These are phyloP conservation scores for Aradus depressus DNA, from an alignment of 2,888 invertebrate genomes.

Conservation along the genomic window DNA sequence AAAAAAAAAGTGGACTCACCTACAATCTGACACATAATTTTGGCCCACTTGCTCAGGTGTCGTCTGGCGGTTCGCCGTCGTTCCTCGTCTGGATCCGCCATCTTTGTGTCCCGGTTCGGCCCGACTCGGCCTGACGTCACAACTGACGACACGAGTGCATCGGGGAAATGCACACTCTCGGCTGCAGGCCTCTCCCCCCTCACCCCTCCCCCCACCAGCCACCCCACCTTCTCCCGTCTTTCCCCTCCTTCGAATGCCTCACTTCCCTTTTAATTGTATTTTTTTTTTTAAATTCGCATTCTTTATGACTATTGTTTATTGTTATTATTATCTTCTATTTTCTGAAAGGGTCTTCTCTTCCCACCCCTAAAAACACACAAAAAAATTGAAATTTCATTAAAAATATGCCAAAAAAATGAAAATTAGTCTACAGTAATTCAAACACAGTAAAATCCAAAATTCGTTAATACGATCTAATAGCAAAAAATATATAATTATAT, in stretches of 20 bases:
- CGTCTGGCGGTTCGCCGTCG: slow-evolving; percentile 18
- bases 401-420: too few species aligned
- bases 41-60: slow-evolving; percentile 25
- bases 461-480: too few species aligned
- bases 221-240: slow-evolving; percentile 5
- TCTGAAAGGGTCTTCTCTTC: too few species aligned
- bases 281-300: too few species aligned
- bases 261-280: too few species aligned
- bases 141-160: slow-evolving; percentile 22
- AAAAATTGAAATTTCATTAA: too few species aligned
- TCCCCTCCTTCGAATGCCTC: slow-evolving; percentile 4
- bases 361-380: too few species aligned
- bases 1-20: slow-evolving; percentile 20
- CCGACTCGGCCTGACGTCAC: slow-evolving; percentile 21
- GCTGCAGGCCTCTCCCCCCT: slow-evolving; percentile 18
- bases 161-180: slow-evolving; percentile 26
- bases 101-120: slow-evolving; percentile 2
- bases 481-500: too few species aligned
- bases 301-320: too few species aligned
- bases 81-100: slow-evolving; percentile 18
- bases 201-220: slow-evolving; percentile 8
- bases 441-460: too few species aligned
- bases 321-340: too few species aligned
- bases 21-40: slow-evolving; percentile 26
- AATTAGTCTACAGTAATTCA: too few species aligned